Percentiles rank a stretch among this genome's conserved stretches.
Conservation (phyloP, 1,140 invertebrate genomes). For the Daktulosphaira vitifoliae region DNA sequence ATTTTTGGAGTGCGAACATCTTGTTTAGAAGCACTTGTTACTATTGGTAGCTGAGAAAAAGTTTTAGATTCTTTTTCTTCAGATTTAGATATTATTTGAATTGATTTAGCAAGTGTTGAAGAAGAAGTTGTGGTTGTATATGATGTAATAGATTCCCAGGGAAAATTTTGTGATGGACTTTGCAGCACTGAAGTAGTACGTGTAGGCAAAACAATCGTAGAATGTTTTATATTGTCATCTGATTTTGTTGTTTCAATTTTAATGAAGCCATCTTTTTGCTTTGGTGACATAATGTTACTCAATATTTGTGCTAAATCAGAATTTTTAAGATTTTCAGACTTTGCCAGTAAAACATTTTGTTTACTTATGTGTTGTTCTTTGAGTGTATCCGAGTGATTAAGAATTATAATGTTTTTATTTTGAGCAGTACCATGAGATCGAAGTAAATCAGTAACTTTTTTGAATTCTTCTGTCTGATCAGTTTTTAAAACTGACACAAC, state of each 20-base stretch:
- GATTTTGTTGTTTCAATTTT: conserved; percentile 29
- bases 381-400: conserved; percentile 11
- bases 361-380: conserved; percentile 26
- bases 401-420: conserved; percentile 27
- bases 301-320: conserved; percentile 28
- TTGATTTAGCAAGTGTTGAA: conserved; percentile 18
- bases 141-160: conserved; percentile 5
- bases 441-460: conserved; percentile 21
- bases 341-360: conserved; percentile 14
- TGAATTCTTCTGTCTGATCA: conserved; percentile 21
- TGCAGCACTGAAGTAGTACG: conserved; percentile 24
- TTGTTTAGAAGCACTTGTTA: conserved; percentile 6
- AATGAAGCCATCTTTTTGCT: conserved; percentile 27
- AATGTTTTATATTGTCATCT: conserved; percentile 21
- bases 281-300: conserved; percentile 23
- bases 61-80: conserved; percentile 19
- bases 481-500: conserved; percentile 13
- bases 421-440: conserved; percentile 12
- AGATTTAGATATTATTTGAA: conserved; percentile 27
- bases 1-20: conserved; percentile 9
- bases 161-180: conserved; percentile 7
- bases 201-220: conserved; percentile 19
- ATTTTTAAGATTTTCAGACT: conserved; percentile 15
- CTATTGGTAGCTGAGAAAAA: background rate
- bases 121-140: conserved; percentile 12